phyloP scores from a whole-genome alignment of 2,113 vertebrate species.

The Saguinus midas region DNA sequence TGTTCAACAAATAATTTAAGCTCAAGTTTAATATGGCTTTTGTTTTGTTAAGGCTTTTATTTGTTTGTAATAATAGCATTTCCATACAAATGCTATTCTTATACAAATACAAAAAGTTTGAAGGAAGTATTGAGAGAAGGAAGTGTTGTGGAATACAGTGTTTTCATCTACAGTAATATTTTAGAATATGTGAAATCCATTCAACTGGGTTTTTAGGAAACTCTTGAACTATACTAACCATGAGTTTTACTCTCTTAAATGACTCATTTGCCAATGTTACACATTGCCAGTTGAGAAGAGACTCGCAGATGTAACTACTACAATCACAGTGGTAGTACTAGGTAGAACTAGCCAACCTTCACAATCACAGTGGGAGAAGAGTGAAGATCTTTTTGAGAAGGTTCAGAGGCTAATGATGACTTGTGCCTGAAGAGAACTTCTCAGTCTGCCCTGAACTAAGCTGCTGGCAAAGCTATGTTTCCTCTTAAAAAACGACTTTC shows the following conservation, averaged over 20 bases:
- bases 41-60: not conserved
- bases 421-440: not conserved
- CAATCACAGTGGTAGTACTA: not conserved
- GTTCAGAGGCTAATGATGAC: slow-evolving; percentile 38
- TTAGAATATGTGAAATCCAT: not conserved
- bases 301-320: not conserved
- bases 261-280: not conserved
- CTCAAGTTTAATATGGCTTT: not conserved
- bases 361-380: not conserved
- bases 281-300: not conserved
- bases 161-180: not conserved
- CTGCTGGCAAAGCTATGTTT: not conserved
- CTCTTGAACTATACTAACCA: not conserved
- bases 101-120: not conserved
- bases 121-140: not conserved
- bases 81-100: not conserved
- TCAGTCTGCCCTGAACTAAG: not conserved
- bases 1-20: not conserved
- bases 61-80: not conserved
- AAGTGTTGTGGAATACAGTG: not conserved
- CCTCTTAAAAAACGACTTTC: not conserved
- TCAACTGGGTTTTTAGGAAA: not conserved
- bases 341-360: no score
- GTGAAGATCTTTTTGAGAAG: not conserved
- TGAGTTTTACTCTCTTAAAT: not conserved